Base-by-base conservation (phyloP, 2,797 vertebrate genomes). In the Bovichtus variegatus region DNA sequence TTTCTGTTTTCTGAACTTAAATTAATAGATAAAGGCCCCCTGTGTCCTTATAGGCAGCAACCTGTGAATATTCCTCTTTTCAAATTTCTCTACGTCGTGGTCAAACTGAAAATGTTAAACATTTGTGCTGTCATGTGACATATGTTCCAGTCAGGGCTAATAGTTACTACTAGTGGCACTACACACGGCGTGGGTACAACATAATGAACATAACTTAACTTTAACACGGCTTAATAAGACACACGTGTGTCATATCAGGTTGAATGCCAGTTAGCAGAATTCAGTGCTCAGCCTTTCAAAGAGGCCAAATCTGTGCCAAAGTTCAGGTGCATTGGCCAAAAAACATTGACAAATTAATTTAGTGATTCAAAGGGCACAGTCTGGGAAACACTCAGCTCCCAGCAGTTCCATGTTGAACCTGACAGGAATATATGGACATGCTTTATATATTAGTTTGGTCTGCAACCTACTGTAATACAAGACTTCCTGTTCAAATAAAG, bases 241-340 rank as follows among this genome's bases (percentile, higher is more conserved):
- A 71, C 41, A 76, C 13, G 44, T 59, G 57, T 57, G 27, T 49
- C 49, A 44, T 65, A 31, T 62, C 53, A 63, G 41, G 71, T 59
- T 25, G 34, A 41, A 41, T 68, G 74, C 15, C 78, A 75, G 69
- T 57, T 50, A 25, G 31, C 23, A 46, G 46, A 47, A 27, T 68
- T 71, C 71, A 57, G 50, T 44, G 25, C 44, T 68, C 47, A 29
- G 38, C n/a, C n/a, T n/a, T 41, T 73, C 63, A 38, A 9, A 47
- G 34, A 58, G n/a, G 27, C 19, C 6, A 31, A 23, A n/a, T 31
- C 54, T 27, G 47, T 60, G 55, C 71, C 62, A 78, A 53, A 50
- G 38, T 50, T 43, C 61, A 66, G 54, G 43, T 62, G 21, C 66
- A 50, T 53, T 41, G 21, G 63, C 74, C 63, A 49, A 63, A 54